Percentiles rank a stretch among this genome's conserved stretches.
Evolutionary conservation across 53 echinoderm and acorn worm species (phyloP).

Genomic region (Henricia sp.): DNA sequence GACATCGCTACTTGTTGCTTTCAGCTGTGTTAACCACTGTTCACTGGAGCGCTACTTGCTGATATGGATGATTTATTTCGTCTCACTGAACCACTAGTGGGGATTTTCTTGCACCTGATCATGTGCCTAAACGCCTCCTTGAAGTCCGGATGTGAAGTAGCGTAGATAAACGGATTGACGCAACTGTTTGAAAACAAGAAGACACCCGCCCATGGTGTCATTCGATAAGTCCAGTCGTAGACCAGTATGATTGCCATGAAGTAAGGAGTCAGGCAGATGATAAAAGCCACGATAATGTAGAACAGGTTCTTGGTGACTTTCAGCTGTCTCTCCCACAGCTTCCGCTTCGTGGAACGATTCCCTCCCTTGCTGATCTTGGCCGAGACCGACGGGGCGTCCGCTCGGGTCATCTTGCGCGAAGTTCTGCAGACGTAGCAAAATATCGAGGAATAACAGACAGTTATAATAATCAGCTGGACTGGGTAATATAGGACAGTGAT

Average conservation of each 20-base stretch:
- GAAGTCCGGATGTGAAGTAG: constrained; percentile 58
- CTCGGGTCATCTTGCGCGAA: constrained; percentile 20
- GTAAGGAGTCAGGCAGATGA: constrained; percentile 50
- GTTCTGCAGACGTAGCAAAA: constrained; percentile 34
- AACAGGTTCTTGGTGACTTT: constrained; percentile 66
- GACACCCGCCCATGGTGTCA: constrained; percentile 35
- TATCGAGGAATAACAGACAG: constrained; percentile 16
- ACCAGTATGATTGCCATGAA: background rate
- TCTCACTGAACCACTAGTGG: background rate
- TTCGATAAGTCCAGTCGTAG: constrained; percentile 3
- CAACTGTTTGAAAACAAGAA: constrained; percentile 49
- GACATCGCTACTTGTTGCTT: too few relatives aligned
- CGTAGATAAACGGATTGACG: constrained; percentile 66
- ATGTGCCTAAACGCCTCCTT: constrained; percentile 53
- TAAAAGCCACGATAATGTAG: constrained; percentile 53
- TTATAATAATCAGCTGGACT: constrained; percentile 1
- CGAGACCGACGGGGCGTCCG: constrained; percentile 40
- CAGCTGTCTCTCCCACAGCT: constrained; percentile 54
- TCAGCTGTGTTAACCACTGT: constrained; percentile 1
- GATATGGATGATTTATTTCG: background rate
- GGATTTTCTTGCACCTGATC: constrained; percentile 27
- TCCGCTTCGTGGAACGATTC: constrained; percentile 9
- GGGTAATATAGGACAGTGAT: constrained; percentile 19
- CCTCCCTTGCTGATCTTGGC: constrained; percentile 3
- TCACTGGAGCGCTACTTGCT: background rate